A percentile compares a stretch with the other conserved stretches of the same genome.
phyloP scores from a whole-genome alignment of 2,888 invertebrate species.

The Zonitis immaculata region DNA sequence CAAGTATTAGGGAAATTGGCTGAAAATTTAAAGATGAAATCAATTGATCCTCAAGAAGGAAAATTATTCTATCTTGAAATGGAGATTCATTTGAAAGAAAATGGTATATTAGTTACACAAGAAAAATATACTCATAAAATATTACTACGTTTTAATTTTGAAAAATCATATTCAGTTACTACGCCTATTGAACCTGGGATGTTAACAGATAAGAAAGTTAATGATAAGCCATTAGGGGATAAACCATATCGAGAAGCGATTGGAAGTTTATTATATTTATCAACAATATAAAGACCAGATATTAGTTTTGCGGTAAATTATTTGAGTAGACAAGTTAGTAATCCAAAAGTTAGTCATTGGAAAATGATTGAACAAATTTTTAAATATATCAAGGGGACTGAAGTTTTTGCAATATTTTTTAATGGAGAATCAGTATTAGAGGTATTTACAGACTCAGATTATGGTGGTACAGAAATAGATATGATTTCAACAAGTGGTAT shows the following conservation, averaged over 20 bases:
- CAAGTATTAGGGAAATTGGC: conserved; percentile 13
- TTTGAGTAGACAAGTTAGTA: conserved; percentile 5
- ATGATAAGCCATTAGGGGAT: conserved; percentile 12
- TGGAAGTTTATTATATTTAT: conserved; percentile 13
- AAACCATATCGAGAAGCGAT: conserved; percentile 15
- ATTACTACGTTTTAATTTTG: conserved; percentile 18
- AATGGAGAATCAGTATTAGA: conserved; percentile 16
- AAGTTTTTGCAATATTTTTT: conserved; percentile 26
- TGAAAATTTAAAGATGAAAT: conserved; percentile 13
- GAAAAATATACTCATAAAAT: conserved; percentile 27
- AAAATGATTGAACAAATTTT: conserved; percentile 25
- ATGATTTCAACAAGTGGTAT: conserved; percentile 30
- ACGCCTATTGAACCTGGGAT: conserved; percentile 31
- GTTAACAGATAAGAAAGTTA: conserved; percentile 19
- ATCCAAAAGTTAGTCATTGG: conserved; percentile 19
- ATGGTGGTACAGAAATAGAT: conserved; percentile 12
- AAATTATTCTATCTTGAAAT: conserved; percentile 26
- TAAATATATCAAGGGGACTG: conserved; percentile 26
- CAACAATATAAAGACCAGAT: conserved; percentile 30
- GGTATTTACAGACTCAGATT: conserved; percentile 18
- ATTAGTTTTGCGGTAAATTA: conserved; percentile 33
- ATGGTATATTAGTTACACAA: conserved; percentile 32
- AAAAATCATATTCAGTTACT: neutral
- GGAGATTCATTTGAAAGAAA: conserved; percentile 24
- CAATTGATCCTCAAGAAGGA: neutral